Percentiles rank a stretch among this genome's conserved stretches.
phyloP scores from a whole-genome alignment of 1,140 invertebrate genomes.

The Heliconius congener region DNA sequence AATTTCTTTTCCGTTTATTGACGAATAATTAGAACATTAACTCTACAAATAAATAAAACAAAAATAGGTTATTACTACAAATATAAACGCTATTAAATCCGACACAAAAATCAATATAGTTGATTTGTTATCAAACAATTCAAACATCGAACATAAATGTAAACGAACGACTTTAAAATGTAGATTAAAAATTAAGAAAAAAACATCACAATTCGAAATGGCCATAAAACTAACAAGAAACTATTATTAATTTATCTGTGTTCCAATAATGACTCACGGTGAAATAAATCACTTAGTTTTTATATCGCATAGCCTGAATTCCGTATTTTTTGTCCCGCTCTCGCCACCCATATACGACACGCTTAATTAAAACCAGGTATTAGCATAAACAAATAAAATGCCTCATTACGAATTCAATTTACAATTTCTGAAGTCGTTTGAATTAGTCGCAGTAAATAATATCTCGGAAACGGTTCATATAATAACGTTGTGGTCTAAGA shows the following conservation, averaged over 20 bases:
- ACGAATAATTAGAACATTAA: not conserved
- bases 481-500: constrained; percentile 54
- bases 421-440: constrained; percentile 78
- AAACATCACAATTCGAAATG: constrained; percentile 33
- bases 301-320: constrained; percentile 53
- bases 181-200: constrained; percentile 24
- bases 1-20: not conserved
- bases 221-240: constrained; percentile 49
- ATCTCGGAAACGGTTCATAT: constrained; percentile 64
- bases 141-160: constrained; percentile 27
- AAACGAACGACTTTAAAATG: constrained; percentile 17
- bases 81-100: constrained; percentile 5
- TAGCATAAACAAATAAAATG: constrained; percentile 82
- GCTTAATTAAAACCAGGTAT: constrained; percentile 77
- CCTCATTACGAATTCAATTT: constrained; percentile 80
- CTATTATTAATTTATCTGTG: constrained; percentile 56
- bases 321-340: constrained; percentile 48
- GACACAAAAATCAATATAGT: constrained; percentile 3
- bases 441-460: constrained; percentile 81
- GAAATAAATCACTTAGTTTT: constrained; percentile 45
- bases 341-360: constrained; percentile 49
- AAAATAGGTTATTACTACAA: not conserved
- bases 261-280: constrained; percentile 61
- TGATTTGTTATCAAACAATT: constrained; percentile 19
- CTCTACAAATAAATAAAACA: not conserved